Base-by-base conservation (phyloP, 2,888 invertebrate genomes). In the Catocala nupta region DNA sequence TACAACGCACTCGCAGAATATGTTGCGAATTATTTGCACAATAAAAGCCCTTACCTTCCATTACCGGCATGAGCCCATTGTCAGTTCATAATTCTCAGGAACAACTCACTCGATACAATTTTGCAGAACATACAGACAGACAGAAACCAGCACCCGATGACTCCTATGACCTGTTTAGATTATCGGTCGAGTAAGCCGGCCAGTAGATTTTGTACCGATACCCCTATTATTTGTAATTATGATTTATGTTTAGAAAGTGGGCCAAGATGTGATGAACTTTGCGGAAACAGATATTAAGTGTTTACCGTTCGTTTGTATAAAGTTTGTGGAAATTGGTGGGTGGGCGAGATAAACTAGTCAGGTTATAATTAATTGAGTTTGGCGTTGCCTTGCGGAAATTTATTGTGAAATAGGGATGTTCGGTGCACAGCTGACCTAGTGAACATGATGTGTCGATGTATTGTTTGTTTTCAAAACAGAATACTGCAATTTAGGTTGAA, bases 101-200 rank as follows among this genome's bases (percentile, higher is more conserved):
- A 72, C 65, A 70, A 13, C 60, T 65, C 58, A 64, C 59, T 51
- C 63, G 58, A 57, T 63, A 63, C 66, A 58, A 70, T 75, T 75
- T 78, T 68, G 78, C 78, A 78, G 77, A 71, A 64, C 77, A 68
- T 69, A 82, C 70, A 55, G 82, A 89, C 81, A 63, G 89, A 89
- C 81, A 81, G 75, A 81, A 88, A 84, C 70, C 90, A 89, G 89
- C 74, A 71, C 71, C 72, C 71, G 65, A 65, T 62, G 49, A 65
- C 58, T 66, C 63, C 62, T 57, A 64, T 78, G 77, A 72, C 71
- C 76, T 77, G 74, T 82, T 81, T 82, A 77, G 65, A 61, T 68
- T 68, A 70, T 42, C 60, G 60, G 67, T 52, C 67, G 63, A 79
- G 71, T 73, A 56, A 65, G 65, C 50, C 43, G 63, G 63, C 78